A percentile compares a stretch with the other conserved stretches of the same genome.
These are phyloP conservation scores for Semicossyphus pulcher DNA, from an alignment of 2,113 vertebrate genomes.

Conservation along the genomic window DNA sequence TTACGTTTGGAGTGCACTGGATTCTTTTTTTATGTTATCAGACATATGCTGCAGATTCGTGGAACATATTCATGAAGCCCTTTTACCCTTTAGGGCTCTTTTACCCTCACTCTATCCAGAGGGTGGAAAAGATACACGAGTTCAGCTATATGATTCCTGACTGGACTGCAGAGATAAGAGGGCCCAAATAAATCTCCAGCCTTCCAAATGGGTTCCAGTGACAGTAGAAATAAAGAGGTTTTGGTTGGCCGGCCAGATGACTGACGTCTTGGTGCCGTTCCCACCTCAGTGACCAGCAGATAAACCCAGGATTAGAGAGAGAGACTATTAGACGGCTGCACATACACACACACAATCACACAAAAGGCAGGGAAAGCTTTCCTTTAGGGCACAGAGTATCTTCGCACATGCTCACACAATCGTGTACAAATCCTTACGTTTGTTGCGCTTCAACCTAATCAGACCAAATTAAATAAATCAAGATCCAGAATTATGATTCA, in stretches of 20 bases:
- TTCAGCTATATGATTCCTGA: slow-evolving; percentile 85
- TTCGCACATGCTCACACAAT: not conserved
- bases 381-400: not conserved
- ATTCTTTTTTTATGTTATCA: slow-evolving; percentile 55
- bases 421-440: not conserved
- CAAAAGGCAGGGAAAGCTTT: not conserved
- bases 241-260: slow-evolving; percentile 82
- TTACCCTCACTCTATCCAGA: slow-evolving; percentile 59
- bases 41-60: slow-evolving; percentile 58
- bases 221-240: slow-evolving; percentile 84
- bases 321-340: slow-evolving; percentile 62
- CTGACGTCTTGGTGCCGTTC: slow-evolving; percentile 78
- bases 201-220: slow-evolving; percentile 83
- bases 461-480: slow-evolving; percentile 1
- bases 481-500: slow-evolving; percentile 1
- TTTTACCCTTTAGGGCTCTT: slow-evolving; percentile 62
- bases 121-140: slow-evolving; percentile 79
- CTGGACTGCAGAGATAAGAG: slow-evolving; percentile 84
- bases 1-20: slow-evolving; percentile 32
- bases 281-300: slow-evolving; percentile 71
- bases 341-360: slow-evolving; percentile 9
- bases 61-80: slow-evolving; percentile 67
- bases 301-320: slow-evolving; percentile 77
- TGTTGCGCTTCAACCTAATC: too few species aligned
- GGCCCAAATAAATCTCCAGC: slow-evolving; percentile 83